Percentiles rank a stretch among this genome's conserved stretches.
Conservation (phyloP, 2,797 vertebrate genomes). For the Spheniscus humboldti region DNA sequence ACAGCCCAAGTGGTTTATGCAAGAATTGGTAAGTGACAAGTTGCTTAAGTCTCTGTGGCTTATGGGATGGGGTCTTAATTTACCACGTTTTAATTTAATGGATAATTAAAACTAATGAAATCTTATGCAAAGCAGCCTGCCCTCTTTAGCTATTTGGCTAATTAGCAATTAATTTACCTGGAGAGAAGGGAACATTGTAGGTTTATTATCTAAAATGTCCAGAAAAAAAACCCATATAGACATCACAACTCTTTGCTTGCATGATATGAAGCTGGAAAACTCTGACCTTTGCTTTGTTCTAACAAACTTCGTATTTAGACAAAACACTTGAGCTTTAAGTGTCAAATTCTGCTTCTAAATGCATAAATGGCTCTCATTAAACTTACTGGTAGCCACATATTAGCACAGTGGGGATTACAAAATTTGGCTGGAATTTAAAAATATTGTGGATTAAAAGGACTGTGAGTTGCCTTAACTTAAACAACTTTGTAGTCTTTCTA, state of each 20-base stretch:
- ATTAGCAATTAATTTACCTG: background rate
- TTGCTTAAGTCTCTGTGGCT: background rate
- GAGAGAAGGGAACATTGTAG: background rate
- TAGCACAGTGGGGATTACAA: background rate
- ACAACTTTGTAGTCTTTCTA: background rate
- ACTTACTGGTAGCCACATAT: background rate
- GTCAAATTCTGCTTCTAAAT: background rate
- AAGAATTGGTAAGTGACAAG: background rate
- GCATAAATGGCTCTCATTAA: background rate
- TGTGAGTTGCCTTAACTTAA: background rate
- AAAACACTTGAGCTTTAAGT: background rate
- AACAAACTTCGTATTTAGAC: background rate
- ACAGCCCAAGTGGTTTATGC: background rate
- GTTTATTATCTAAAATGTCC: background rate
- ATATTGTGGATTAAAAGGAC: background rate
- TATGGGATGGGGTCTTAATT: background rate
- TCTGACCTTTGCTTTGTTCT: background rate
- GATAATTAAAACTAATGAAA: conserved; percentile 46
- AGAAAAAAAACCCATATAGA: background rate
- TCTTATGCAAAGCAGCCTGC: background rate
- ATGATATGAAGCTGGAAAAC: background rate
- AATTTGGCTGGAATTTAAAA: background rate
- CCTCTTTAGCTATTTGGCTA: background rate
- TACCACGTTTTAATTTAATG: conserved; percentile 22
- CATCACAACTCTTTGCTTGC: background rate